A percentile compares a stretch with the other conserved stretches of the same genome.
Evolutionary conservation across 2,113 vertebrate species (phyloP).

Genomic region (Pollimyrus isidori): DNA sequence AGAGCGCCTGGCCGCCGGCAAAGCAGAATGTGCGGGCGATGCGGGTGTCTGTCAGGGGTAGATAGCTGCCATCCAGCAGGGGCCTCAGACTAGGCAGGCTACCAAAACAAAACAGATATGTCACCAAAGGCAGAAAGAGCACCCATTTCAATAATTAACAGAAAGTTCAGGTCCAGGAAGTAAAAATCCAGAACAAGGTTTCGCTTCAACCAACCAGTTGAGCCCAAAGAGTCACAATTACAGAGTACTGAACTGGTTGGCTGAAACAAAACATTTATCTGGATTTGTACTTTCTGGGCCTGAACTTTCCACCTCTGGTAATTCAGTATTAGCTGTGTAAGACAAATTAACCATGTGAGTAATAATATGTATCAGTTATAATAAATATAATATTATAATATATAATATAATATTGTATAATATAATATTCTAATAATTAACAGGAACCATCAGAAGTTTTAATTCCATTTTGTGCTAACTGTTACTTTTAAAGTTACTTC

Average conservation of each 20-base stretch:
- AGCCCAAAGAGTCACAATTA: neutral
- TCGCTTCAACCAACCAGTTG: neutral
- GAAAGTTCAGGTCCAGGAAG: neutral
- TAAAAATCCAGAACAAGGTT: neutral
- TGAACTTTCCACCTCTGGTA: neutral
- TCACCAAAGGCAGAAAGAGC: neutral
- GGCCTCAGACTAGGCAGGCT: slow-evolving; percentile 94
- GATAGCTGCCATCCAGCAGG: slow-evolving; percentile 85
- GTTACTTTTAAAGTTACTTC: neutral
- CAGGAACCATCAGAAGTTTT: neutral
- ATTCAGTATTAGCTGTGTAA: neutral
- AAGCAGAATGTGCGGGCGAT: slow-evolving; percentile 97
- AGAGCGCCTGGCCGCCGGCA: slow-evolving; percentile 87
- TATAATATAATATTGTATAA: too few species aligned
- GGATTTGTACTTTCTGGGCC: neutral
- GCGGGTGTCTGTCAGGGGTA: slow-evolving; percentile 93
- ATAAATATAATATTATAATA: neutral
- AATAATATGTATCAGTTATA: neutral
- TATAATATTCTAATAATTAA: neutral
- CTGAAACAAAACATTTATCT: neutral
- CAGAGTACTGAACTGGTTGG: neutral
- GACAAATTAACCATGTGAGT: neutral
- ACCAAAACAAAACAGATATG: slow-evolving; percentile 21
- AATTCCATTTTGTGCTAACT: neutral
- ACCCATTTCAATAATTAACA: neutral